Evolutionary conservation across 2,113 vertebrate species (phyloP).

Genomic region (Emydocephalus ijimae): DNA sequence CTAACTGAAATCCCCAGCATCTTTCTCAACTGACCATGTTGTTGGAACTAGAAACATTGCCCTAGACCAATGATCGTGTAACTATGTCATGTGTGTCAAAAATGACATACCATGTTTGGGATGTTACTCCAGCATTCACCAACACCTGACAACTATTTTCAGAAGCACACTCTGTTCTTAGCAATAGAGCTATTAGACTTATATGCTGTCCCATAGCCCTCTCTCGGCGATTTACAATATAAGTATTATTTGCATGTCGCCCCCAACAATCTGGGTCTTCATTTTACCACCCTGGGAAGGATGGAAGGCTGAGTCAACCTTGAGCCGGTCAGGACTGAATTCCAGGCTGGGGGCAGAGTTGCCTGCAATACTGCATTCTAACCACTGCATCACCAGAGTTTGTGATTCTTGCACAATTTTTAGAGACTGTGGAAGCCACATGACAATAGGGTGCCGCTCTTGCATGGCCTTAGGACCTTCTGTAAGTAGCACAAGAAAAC

Average conservation of each 20-base stretch:
- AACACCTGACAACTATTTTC: background rate
- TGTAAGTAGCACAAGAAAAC: background rate
- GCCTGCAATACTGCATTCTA: background rate
- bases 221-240: background rate
- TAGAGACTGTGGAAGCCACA: background rate
- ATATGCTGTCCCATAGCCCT: background rate
- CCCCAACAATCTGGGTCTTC: background rate
- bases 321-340: background rate
- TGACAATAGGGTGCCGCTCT: background rate
- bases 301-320: background rate
- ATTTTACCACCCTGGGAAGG: background rate
- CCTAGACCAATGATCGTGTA: background rate
- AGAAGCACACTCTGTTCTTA: background rate
- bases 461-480: background rate
- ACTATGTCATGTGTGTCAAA: background rate
- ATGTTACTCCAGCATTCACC: background rate
- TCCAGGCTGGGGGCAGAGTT: background rate
- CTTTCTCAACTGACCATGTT: background rate
- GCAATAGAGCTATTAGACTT: background rate
- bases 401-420: background rate
- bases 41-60: background rate
- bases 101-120: background rate
- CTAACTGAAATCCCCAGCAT: background rate
- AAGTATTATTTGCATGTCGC: background rate
- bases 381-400: background rate